These are phyloP conservation scores for Hylomyscus alleni DNA, from an alignment of 2,797 vertebrate species.

Conservation along the genomic window DNA sequence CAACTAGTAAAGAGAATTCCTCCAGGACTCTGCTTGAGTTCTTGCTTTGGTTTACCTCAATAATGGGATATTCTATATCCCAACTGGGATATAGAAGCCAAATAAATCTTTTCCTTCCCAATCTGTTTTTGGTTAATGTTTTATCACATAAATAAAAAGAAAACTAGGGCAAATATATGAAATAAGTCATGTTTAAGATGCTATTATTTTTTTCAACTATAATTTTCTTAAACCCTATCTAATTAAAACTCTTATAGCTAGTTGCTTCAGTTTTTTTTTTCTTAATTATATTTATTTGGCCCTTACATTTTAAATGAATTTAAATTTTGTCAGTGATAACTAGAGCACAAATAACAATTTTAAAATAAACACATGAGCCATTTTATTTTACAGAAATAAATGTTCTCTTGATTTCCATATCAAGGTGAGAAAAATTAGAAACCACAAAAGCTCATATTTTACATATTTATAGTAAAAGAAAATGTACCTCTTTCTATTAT, in stretches of 20 bases:
- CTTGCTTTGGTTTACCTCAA: neutral
- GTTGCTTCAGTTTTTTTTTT: constrained; percentile 34
- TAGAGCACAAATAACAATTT: constrained; percentile 40
- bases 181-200: constrained; percentile 44
- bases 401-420: constrained; percentile 19
- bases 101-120: neutral
- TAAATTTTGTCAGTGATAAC: constrained; percentile 48
- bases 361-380: constrained; percentile 18
- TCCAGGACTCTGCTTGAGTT: neutral
- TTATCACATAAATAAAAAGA: neutral
- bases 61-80: neutral
- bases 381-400: constrained; percentile 59
- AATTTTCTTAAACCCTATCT: constrained; percentile 37
- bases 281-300: constrained; percentile 57
- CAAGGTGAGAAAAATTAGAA: constrained; percentile 37
- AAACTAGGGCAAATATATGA: neutral
- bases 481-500: constrained; percentile 90
- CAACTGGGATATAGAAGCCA: neutral
- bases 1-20: neutral
- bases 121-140: neutral
- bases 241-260: constrained; percentile 4
- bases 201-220: constrained; percentile 37
- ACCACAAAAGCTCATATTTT: constrained; percentile 42
- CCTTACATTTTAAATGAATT: constrained; percentile 56
- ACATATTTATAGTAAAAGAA: neutral